Percentiles rank a stretch among this genome's conserved stretches.
Evolutionary conservation across 1,140 invertebrate genomes (phyloP).

Genomic region (Diplogasteroides magnus): DNA sequence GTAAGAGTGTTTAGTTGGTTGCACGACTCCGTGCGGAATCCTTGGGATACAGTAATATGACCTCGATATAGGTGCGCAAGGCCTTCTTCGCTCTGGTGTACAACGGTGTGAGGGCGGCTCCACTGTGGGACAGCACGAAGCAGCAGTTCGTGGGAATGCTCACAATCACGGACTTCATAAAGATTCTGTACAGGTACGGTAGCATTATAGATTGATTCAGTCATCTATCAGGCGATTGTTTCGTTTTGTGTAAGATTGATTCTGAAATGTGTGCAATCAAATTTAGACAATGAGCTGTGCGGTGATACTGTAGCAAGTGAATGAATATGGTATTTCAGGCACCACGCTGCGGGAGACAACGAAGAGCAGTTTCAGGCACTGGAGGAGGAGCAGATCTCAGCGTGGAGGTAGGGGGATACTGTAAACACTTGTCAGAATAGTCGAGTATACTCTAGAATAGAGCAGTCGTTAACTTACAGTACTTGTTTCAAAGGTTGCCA

Average conservation of each 20-base stretch:
- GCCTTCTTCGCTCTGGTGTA: constrained; percentile 97
- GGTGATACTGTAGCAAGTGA: not conserved
- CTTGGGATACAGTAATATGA: not conserved
- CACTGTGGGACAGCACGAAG: constrained; percentile 85
- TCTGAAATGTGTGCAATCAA: not conserved
- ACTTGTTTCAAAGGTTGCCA: no score
- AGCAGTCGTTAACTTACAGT: no score
- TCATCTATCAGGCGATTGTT: no score
- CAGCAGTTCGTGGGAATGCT: constrained; percentile 91
- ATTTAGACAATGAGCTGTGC: not conserved
- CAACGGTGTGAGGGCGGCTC: constrained; percentile 94
- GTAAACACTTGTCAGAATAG: no score
- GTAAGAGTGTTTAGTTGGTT: constrained; percentile 57
- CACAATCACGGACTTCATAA: constrained; percentile 99
- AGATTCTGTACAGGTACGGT: constrained; percentile 66
- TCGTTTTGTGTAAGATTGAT: not conserved
- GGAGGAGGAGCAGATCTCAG: constrained; percentile 92
- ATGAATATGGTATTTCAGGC: constrained; percentile 32
- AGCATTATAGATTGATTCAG: not conserved
- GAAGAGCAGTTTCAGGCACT: constrained; percentile 65
- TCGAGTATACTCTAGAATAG: no score
- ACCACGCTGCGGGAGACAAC: constrained; percentile 45
- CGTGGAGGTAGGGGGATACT: no score
- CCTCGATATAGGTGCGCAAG: constrained; percentile 72
- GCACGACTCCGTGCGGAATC: not conserved